A percentile compares a stretch with the other conserved stretches of the same genome.
Evolutionary conservation across 2,797 vertebrate species (phyloP).

Genomic region (Galaxias olidus): DNA sequence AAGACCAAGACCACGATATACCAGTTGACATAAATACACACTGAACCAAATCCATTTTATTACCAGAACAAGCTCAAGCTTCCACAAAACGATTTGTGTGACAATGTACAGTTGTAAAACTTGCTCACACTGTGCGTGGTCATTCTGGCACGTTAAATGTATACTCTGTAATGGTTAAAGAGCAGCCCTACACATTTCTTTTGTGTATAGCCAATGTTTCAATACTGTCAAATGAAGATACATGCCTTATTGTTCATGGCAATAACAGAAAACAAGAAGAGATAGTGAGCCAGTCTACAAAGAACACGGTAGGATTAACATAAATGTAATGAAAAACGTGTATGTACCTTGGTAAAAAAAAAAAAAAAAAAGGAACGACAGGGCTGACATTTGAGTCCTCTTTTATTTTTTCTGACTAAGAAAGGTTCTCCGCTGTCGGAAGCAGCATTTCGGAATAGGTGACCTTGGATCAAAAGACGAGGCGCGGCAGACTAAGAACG

Average conservation of each 20-base stretch:
- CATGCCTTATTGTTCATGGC: background rate
- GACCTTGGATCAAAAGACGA: conserved; percentile 45
- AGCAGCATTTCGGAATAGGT: conserved; percentile 4
- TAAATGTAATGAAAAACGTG: background rate
- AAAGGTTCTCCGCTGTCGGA: background rate
- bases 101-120: no score
- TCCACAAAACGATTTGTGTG: no score
- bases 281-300: background rate
- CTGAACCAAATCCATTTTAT: no score
- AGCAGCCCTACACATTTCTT: background rate
- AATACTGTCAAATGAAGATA: no score
- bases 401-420: background rate
- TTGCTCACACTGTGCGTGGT: no score
- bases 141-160: background rate
- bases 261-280: background rate
- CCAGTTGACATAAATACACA: no score
- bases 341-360: background rate
- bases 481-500: conserved; percentile 17
- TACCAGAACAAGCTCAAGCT: no score
- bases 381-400: background rate
- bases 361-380: background rate
- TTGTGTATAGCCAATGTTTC: no score
- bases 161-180: background rate
- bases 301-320: conserved; percentile 2
- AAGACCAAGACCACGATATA: no score